These are phyloP conservation scores for Spermophilus dauricus DNA, from an alignment of 2,113 vertebrate genomes.

Conservation along the genomic window DNA sequence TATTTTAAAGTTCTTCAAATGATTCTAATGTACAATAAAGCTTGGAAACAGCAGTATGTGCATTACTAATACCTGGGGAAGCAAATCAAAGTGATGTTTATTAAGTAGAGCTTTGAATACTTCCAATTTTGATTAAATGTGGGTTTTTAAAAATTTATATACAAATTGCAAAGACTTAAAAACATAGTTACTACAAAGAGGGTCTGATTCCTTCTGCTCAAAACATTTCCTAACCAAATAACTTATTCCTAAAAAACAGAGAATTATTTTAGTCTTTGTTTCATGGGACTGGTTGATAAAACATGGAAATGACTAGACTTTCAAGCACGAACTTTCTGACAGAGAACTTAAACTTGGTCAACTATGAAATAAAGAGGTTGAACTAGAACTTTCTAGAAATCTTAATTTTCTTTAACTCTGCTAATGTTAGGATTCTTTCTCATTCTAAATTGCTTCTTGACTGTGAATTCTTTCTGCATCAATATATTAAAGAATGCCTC, in stretches of 20 bases:
- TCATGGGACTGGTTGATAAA: not conserved
- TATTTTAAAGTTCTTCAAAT: not conserved
- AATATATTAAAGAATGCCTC: not conserved
- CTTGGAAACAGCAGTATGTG: not conserved
- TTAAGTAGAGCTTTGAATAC: conserved; percentile 20
- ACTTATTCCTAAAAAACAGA: not conserved
- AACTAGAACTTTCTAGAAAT: not conserved
- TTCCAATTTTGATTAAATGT: conserved; percentile 19
- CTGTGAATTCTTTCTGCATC: conserved; percentile 5
- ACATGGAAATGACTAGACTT: not conserved
- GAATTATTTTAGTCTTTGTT: conserved; percentile 34
- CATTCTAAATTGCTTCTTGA: conserved; percentile 28
- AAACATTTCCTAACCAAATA: conserved; percentile 32
- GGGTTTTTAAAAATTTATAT: not conserved
- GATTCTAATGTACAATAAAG: not conserved
- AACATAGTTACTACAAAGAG: not conserved
- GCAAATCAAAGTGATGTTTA: not conserved
- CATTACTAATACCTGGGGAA: not conserved
- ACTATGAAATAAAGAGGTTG: conserved; percentile 38
- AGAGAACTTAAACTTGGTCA: conserved; percentile 28
- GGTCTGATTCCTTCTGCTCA: not conserved
- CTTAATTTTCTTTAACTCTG: not conserved
- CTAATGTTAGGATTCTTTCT: not conserved
- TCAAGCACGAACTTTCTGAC: not conserved
- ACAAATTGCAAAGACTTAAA: not conserved